A percentile compares a stretch with the other conserved stretches of the same genome.
phyloP scores from a whole-genome alignment of 1,140 invertebrate species.

The Doryteuthis pealeii region DNA sequence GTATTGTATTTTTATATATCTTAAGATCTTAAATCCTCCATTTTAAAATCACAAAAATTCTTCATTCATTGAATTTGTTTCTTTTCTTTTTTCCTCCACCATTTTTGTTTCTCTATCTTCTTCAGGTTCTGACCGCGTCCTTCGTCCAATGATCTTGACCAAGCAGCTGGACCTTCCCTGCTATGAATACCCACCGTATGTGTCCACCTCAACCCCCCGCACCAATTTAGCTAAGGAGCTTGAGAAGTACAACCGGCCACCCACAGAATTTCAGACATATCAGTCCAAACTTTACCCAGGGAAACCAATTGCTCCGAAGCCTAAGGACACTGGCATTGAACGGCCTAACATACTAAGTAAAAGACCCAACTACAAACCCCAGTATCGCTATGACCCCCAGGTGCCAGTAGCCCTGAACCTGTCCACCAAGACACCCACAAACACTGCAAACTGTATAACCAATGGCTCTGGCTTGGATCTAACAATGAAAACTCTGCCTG shows the following conservation, averaged over 20 bases:
- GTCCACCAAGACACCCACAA: constrained; percentile 2
- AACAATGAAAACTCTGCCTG: constrained; percentile 5
- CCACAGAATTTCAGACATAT: constrained; percentile 13
- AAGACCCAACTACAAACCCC: constrained; percentile 65
- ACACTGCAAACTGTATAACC: not conserved
- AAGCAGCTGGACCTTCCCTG: constrained; percentile 57
- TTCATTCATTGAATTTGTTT: no score
- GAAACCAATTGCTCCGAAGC: constrained; percentile 15
- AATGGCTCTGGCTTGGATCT: constrained; percentile 12
- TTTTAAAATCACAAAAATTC: no score
- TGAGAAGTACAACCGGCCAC: constrained; percentile 56
- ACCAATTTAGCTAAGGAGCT: constrained; percentile 58
- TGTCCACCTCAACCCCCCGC: constrained; percentile 51
- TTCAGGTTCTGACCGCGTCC: constrained; percentile 53
- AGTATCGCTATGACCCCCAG: constrained; percentile 75
- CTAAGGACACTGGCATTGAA: constrained; percentile 32
- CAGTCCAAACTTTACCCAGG: constrained; percentile 8
- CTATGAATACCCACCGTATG: constrained; percentile 40
- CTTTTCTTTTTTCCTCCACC: not conserved
- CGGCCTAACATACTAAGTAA: constrained; percentile 54
- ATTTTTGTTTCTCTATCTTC: constrained; percentile 17
- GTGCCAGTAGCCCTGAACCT: constrained; percentile 10
- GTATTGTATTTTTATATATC: no score
- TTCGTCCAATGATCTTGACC: constrained; percentile 60
- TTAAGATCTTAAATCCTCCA: no score